Conservation (phyloP, 2,113 vertebrate genomes). For the Penelope pileata region DNA sequence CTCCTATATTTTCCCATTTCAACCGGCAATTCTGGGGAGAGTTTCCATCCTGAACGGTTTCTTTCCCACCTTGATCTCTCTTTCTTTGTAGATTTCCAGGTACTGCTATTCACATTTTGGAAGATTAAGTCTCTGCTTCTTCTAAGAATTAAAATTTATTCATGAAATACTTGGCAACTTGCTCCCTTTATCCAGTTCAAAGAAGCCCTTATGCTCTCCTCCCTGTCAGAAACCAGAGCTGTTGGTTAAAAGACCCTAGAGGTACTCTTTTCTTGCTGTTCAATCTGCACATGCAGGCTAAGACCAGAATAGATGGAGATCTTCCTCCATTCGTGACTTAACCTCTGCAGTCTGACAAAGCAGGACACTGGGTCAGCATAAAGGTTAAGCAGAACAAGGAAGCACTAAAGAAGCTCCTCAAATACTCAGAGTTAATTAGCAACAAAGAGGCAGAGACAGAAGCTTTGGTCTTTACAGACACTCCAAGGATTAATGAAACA, state of each 20-base stretch:
- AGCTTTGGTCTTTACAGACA: background rate
- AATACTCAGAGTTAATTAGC: background rate
- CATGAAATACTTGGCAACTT: background rate
- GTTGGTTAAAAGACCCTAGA: background rate
- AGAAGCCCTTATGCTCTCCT: background rate
- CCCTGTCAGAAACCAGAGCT: background rate
- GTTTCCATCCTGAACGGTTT: background rate
- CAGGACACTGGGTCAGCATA: background rate
- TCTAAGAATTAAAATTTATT: background rate
- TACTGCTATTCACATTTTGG: background rate
- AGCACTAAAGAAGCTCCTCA: background rate
- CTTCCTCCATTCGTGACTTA: background rate
- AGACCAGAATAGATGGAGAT: background rate
- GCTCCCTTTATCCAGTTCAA: background rate
- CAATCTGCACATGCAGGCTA: rapidly evolving
- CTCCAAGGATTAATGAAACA: background rate
- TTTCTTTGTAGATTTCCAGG: background rate
- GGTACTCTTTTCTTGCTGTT: background rate
- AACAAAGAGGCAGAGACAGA: background rate
- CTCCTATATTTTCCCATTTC: background rate
- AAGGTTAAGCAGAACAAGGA: background rate
- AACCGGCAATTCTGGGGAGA: background rate
- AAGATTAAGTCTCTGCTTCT: background rate
- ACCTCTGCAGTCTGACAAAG: background rate
- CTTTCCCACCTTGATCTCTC: background rate